Base-by-base conservation (phyloP, 2,797 vertebrate species). In the Holocentrus rufus region DNA sequence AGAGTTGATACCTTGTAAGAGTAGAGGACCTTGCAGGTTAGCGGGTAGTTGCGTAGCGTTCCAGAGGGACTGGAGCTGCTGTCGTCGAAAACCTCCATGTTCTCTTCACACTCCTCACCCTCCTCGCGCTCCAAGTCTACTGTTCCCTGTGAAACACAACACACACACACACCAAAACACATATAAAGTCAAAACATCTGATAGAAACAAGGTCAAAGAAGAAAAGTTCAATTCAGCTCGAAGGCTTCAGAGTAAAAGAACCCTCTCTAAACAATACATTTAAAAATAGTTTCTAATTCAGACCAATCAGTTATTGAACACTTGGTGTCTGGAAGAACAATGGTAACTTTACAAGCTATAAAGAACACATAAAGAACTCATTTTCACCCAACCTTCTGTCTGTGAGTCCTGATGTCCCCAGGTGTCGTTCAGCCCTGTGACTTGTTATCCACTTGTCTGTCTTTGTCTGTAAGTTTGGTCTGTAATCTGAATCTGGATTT, bases 1-100 rank as follows among this genome's bases (percentile, higher is more conserved):
- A 39, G 23, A 2, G 7, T 67, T 55, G 75, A 79, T 90, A 99
- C 97, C 97, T 98, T 97, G 84, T 99, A 99, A 0, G 97, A 98
- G 91, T 99, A 99, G 81, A 99, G 93, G 64, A 99, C 98, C 92
- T 98, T 98, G 91, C 98, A 99, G 88, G 97, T 99, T 70, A 99
- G 94, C 0, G 98, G 98, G 59, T 99, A 99, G 89, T 97, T 98
- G 80, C 97, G 93, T 44, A 98, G 93, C 27, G 97, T 99, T 72
- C 97, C 97, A 20, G 97, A 99, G 60, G 97, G 97, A 81, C 97
- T 98, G 56, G 97, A 98, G 78, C 96, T 97, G 91, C 97, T 98
- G 91, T 99, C 98, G 62, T 98, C 98, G 72, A 97, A 97, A 58
- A 95, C 96, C 87, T 99, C 98, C 97, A 98, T 96, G 82, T 95